Evolutionary conservation across 2,113 vertebrate genomes (phyloP).

Genomic region (Porphyrio hochstetteri): DNA sequence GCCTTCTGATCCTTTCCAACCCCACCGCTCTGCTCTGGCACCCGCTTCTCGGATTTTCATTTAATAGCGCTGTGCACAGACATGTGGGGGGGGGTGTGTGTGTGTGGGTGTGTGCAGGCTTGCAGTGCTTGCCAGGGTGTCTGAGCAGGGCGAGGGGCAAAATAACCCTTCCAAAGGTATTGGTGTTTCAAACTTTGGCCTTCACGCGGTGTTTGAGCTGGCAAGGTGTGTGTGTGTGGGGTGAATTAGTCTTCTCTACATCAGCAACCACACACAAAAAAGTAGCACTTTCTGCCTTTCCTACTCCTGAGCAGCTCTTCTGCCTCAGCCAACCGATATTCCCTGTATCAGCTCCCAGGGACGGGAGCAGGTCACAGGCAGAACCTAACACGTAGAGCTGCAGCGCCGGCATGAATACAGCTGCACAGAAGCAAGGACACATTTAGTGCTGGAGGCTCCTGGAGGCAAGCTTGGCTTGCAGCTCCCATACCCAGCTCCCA

Average conservation of each 20-base stretch:
- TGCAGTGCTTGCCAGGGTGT: background rate
- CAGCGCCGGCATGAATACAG: background rate
- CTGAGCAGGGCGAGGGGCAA: accelerated
- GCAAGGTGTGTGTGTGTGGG: background rate
- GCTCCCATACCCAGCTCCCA: background rate
- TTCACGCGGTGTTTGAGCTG: background rate
- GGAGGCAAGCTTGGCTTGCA: background rate
- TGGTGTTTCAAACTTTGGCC: background rate
- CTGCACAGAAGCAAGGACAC: background rate
- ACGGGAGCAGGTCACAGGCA: background rate
- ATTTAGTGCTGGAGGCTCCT: background rate
- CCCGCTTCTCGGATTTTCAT: background rate
- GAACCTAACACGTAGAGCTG: background rate
- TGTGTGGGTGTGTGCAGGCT: background rate
- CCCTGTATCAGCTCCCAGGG: background rate
- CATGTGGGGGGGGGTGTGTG: background rate
- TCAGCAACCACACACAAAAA: background rate
- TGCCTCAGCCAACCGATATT: accelerated
- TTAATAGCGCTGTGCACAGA: background rate
- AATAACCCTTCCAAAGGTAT: background rate
- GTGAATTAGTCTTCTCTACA: background rate
- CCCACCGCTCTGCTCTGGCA: background rate
- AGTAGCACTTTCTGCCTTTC: background rate
- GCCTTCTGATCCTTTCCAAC: background rate
- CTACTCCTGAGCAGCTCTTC: background rate